Conservation (phyloP, 2,113 vertebrate genomes). For the Gnathochromis pfefferi region DNA sequence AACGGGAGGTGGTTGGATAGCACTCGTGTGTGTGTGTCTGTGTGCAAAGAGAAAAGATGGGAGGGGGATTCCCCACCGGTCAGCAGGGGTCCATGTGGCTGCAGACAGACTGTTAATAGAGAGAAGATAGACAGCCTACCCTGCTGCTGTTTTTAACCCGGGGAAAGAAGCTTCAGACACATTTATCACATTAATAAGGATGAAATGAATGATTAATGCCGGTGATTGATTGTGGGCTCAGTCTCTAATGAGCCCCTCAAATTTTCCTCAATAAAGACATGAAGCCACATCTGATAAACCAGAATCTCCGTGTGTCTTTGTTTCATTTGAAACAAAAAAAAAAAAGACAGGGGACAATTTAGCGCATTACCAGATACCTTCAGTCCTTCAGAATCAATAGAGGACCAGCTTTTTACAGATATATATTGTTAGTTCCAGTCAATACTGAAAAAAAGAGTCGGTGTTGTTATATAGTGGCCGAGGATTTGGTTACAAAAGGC, state of each 20-base stretch:
- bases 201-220: conserved; percentile 52
- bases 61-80: conserved; percentile 27
- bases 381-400: conserved; percentile 26
- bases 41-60: not conserved
- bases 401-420: not conserved
- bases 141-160: conserved; percentile 24
- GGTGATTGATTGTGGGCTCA: conserved; percentile 26
- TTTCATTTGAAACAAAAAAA: conserved; percentile 20
- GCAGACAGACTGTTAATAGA: conserved; percentile 50
- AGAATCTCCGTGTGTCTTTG: not conserved
- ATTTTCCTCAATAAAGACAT: conserved; percentile 6
- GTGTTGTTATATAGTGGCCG: not conserved
- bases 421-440: not conserved
- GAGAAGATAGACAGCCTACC: conserved; percentile 18
- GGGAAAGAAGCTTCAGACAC: not conserved
- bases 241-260: conserved; percentile 22
- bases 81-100: conserved; percentile 34
- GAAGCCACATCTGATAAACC: not conserved
- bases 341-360: conserved; percentile 19
- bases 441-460: conserved; percentile 13
- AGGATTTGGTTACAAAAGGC: not conserved
- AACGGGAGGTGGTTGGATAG: conserved; percentile 9
- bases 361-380: not conserved
- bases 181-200: conserved; percentile 61
- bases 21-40: not conserved